Evolutionary conservation across 2,113 vertebrate species (phyloP).

Genomic region (Protobothrops mucrosquamatus): DNA sequence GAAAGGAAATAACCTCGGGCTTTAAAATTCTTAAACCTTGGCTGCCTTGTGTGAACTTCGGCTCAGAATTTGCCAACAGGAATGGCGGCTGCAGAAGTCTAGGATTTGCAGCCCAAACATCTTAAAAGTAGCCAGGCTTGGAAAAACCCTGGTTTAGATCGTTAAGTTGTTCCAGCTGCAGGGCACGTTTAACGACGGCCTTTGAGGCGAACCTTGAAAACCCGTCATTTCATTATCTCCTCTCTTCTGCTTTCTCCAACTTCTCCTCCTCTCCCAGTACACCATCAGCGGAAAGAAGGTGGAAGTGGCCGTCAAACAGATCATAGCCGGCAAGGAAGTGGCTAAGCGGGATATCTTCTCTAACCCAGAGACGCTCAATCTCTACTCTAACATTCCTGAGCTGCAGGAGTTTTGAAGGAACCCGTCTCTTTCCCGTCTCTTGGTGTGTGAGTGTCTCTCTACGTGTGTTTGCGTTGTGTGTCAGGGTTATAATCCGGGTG

Average conservation of each 20-base stretch:
- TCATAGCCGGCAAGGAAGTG: conserved; percentile 86
- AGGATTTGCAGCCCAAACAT: background rate
- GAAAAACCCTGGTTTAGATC: conserved; percentile 31
- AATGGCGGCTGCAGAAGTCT: background rate
- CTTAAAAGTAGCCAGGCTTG: background rate
- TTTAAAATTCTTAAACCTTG: background rate
- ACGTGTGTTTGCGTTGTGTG: background rate
- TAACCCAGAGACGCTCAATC: conserved; percentile 89
- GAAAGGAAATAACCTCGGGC: background rate
- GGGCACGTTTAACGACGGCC: conserved; percentile 48
- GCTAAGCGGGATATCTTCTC: conserved; percentile 86
- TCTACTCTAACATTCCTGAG: conserved; percentile 90
- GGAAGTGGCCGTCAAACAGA: conserved; percentile 93
- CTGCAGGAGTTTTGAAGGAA: conserved; percentile 84
- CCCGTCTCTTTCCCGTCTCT: background rate
- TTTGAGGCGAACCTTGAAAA: conserved; percentile 20
- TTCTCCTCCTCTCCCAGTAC: conserved; percentile 72
- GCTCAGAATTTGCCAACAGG: background rate
- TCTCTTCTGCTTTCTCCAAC: background rate
- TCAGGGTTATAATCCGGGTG: conserved; percentile 31
- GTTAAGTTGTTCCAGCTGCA: conserved; percentile 45
- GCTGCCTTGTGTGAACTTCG: background rate
- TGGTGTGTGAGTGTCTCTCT: conserved; percentile 12
- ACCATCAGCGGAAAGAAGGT: conserved; percentile 97
- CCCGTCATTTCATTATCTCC: background rate